These are phyloP conservation scores for Setophaga petechia DNA, from an alignment of 2,113 vertebrate genomes.

Conservation along the genomic window DNA sequence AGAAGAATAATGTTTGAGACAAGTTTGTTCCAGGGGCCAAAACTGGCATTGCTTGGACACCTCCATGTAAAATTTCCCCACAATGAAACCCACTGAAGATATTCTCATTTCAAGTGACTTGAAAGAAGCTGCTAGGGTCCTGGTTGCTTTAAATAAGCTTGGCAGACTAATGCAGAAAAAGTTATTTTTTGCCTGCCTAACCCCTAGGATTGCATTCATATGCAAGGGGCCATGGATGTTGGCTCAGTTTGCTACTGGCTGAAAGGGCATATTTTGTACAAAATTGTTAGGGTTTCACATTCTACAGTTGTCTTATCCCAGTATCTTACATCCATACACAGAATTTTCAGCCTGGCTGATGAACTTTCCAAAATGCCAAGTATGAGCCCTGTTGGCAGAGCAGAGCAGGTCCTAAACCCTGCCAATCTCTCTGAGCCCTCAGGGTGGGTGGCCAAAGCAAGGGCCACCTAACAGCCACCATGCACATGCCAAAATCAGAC, in stretches of 20 bases:
- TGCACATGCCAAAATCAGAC: accelerated
- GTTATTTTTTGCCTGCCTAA: neutral
- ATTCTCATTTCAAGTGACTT: neutral
- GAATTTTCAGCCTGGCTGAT: neutral
- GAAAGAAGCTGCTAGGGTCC: neutral
- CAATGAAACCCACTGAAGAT: neutral
- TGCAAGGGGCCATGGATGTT: neutral
- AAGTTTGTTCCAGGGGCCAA: neutral
- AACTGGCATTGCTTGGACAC: neutral
- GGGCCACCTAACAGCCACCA: neutral
- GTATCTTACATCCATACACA: neutral
- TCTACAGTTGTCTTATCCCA: neutral
- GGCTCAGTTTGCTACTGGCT: neutral
- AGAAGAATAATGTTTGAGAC: neutral
- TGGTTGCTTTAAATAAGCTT: neutral
- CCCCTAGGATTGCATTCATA: neutral
- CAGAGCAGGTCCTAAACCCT: neutral
- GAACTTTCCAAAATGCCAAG: neutral
- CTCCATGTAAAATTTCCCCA: neutral
- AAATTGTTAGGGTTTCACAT: neutral
- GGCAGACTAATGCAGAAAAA: neutral
- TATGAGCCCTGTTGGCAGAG: neutral
- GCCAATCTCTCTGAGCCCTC: neutral
- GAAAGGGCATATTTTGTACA: neutral
- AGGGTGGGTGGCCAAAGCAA: neutral